Base-by-base conservation (phyloP, 2,113 vertebrate genomes). In the Phyllostomus discolor region DNA sequence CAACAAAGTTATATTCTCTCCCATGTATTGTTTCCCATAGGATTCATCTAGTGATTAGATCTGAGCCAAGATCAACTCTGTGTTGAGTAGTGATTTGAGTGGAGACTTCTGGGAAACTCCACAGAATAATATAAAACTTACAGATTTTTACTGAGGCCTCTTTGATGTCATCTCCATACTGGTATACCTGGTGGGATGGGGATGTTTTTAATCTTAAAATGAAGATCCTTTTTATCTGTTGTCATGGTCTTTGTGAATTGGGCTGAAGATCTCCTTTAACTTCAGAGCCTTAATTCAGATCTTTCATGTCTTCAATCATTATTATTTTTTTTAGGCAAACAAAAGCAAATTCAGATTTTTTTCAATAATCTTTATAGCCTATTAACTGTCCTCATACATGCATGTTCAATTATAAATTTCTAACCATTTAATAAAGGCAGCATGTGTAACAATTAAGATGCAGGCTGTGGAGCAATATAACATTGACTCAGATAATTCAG, bases 321-420 rank as follows among this genome's bases (percentile, higher is more conserved):
- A 43, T 54, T 85, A 70, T n/a, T n/a, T 8, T 86, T 78, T 90
- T 79, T 72, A 33, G 59, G 14, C 12, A 91, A 91, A 17, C 4
- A 52, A 88, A 93, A 88, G 41, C 24, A 96, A 69, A 79, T 88
- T 69, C 50, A 72, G 22, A 79, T 79, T 91, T 91, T 88, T 70
- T 28, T 8, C 15, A 64, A 38, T 70, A 88, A 72, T 78, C 38
- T 79, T 83, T 83, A 48, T 64, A 66, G 79, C 31, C 52, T 50
- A 2, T 84, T 79, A 33, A 64, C 4, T 79, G 4, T 78, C 11
- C 12, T 64, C 48, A 83, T 57, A 41, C 14, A 43, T 46, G 67
- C 62, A 14, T 69, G 28, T 79, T 78, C 33, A 75, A 12, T 70
- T 88, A 69, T 86, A 41, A 66, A 75, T 81, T 90, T 48, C 43